phyloP scores from a whole-genome alignment of 2,797 vertebrate genomes.

The Cynopterus sphinx region DNA sequence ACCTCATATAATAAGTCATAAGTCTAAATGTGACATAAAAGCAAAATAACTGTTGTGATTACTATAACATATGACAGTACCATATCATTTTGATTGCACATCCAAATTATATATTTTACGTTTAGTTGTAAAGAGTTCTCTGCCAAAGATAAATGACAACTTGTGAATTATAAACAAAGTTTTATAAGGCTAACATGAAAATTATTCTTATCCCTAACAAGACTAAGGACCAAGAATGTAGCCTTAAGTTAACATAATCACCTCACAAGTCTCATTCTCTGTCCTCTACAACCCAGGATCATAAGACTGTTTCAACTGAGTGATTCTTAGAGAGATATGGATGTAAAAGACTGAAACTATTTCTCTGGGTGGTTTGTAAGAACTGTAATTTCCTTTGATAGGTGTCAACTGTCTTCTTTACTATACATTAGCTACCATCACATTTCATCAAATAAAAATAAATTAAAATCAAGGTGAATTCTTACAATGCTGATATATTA shows the following conservation, averaged over 20 bases:
- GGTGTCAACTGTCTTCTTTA: not conserved
- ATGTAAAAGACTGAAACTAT: not conserved
- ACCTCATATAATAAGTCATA: not conserved
- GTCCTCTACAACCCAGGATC: not conserved
- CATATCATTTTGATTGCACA: not conserved
- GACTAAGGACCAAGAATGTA: not conserved
- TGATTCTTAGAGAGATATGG: not conserved
- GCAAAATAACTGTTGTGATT: not conserved
- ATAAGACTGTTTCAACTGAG: not conserved
- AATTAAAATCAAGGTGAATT: not conserved
- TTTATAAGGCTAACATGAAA: constrained; percentile 3
- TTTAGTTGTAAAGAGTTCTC: not conserved
- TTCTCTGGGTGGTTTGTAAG: not conserved
- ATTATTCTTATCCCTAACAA: not conserved
- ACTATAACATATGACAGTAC: not conserved
- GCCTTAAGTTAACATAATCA: not conserved
- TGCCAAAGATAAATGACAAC: not conserved
- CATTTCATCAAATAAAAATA: constrained; percentile 2
- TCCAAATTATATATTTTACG: not conserved
- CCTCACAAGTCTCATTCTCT: not conserved
- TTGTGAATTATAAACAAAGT: not conserved
- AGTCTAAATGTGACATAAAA: not conserved
- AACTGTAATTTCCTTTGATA: not conserved
- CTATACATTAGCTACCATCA: not conserved
- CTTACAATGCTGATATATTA: not conserved